These are phyloP conservation scores for Halichondria panicea DNA, from an alignment of 37 sponge, comb jelly and placozoan genomes.

Conservation along the genomic window DNA sequence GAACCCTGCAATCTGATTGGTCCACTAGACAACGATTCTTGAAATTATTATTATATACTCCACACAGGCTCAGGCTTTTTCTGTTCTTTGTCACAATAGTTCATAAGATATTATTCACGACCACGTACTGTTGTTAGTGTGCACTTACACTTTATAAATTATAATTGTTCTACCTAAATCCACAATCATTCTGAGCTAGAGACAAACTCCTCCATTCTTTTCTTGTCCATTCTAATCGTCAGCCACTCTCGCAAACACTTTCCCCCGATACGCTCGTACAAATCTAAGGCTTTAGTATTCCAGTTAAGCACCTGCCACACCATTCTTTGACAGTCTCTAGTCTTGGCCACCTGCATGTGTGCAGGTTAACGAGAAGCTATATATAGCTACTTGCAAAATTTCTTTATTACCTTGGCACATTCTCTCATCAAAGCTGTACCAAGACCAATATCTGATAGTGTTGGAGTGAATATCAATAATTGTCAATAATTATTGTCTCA, in stretches of 20 bases:
- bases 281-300: background rate
- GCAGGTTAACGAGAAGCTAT: background rate
- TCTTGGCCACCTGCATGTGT: background rate
- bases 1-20: too few species aligned
- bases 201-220: background rate
- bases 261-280: background rate
- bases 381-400: too few species aligned
- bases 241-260: background rate
- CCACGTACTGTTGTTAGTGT: too few species aligned
- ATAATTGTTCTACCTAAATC: too few species aligned
- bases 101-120: too few species aligned
- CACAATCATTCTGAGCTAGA: too few species aligned
- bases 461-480: background rate
- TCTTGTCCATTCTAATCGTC: background rate
- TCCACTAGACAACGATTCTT: too few species aligned
- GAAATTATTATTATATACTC: too few species aligned
- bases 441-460: background rate
- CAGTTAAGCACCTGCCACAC: constrained; percentile 2
- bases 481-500: too few species aligned
- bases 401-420: constrained; percentile 1
- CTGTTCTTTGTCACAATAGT: too few species aligned
- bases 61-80: too few species aligned
- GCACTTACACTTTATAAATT: too few species aligned
- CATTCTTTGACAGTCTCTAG: background rate
- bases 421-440: constrained; percentile 5